Base-by-base conservation (phyloP, 64 coral and sea anemone genomes). In the Astreopora myriophthalma region DNA sequence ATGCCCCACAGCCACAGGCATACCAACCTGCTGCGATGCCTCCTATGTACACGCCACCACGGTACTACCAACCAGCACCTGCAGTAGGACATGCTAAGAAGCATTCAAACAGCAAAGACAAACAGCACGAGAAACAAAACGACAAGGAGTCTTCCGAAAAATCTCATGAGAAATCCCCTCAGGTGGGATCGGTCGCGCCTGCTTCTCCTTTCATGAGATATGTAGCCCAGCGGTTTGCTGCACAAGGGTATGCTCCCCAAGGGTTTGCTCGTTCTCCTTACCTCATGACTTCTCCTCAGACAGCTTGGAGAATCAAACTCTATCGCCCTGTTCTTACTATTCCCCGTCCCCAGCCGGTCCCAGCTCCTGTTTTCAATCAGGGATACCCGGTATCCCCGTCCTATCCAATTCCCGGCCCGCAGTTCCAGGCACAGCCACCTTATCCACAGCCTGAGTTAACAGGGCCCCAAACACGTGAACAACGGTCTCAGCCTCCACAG, bases 11-110 rank as follows among this genome's bases (percentile, higher is more conserved):
- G 13, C 24, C 57, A 64, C 30, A 60, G 13, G 16, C 30, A 10
- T 14, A 17, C 14, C 76, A 48, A n/a, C 51, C 79, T 40, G 70
- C 30, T 19, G 16, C 33, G 22, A 13, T 55, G 58, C 19, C 51
- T 6, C 79, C 79, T 3, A 38, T 27, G 30, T 83, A 83, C 79
- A 62, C 38, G 31, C 79, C 79, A 37, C 32, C 32, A n/a, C 79
- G 35, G 12, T 57, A 58, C 57, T 37, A 64, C 8, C 52, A 64
- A 37, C 79, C 79, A 19, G 65, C 49, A 20, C 57, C 34, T 10
- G 38, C 55, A 34, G 79, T 58, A 19, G 17, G 36, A 63, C 52
- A 62, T 34, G 19, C 19, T 2, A 64, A 34, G 32, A 60, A 37
- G 23, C 28, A 24, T 8, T 23, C 57, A 39, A 60, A 64, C 1